phyloP scores from a whole-genome alignment of 2,888 invertebrate species.

The Sussaba pulchella region DNA sequence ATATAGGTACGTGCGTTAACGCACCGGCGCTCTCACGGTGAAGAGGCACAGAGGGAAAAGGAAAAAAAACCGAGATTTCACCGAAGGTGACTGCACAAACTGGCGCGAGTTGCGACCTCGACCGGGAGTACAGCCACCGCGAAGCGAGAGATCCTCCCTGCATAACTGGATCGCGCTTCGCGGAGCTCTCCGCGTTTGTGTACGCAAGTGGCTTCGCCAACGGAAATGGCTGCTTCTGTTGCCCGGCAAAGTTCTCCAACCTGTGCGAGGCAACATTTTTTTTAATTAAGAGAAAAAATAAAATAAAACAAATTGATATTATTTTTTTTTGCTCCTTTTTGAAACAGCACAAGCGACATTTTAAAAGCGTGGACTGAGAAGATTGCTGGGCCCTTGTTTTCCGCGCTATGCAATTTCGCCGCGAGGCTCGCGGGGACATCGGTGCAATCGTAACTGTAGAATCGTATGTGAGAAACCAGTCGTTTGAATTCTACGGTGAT shows the following conservation, averaged over 20 bases:
- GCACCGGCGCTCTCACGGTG: slow-evolving; percentile 58
- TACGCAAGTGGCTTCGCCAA: not conserved
- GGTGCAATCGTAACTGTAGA: slow-evolving; percentile 34
- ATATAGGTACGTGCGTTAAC: slow-evolving; percentile 43
- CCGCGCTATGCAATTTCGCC: slow-evolving; percentile 20
- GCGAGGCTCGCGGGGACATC: not conserved
- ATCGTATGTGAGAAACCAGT: not conserved
- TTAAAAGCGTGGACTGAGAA: not conserved
- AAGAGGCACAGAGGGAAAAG: slow-evolving; percentile 48
- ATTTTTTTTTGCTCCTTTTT: no score
- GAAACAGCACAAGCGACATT: slow-evolving; percentile 1
- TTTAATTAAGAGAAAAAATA: slow-evolving; percentile 4
- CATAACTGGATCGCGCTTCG: slow-evolving; percentile 59
- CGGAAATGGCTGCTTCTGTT: slow-evolving; percentile 31
- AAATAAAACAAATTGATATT: no score
- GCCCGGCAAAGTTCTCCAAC: slow-evolving; percentile 10
- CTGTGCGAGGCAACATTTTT: slow-evolving; percentile 8
- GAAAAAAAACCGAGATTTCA: slow-evolving; percentile 57
- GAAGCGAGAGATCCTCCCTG: slow-evolving; percentile 46
- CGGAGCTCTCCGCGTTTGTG: not conserved
- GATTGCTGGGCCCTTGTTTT: slow-evolving; percentile 7
- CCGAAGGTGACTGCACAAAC: slow-evolving; percentile 64
- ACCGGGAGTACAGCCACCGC: not conserved
- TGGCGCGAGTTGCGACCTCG: slow-evolving; percentile 44
- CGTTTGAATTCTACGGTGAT: slow-evolving; percentile 49